These are phyloP conservation scores for Bombyx mori DNA, from an alignment of 1,140 invertebrate species.

Conservation along the genomic window ASM3026992v2 NC_085116.1:9414001-9414500, in stretches of 20 bases:
- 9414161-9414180: too few species aligned
- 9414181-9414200: too few species aligned
- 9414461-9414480: not conserved
- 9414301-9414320: slow-evolving; percentile 88
- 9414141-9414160: too few species aligned
- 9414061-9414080: too few species aligned
- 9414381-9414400: slow-evolving; percentile 85
- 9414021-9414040: too few species aligned
- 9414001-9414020: too few species aligned
- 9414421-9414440: too few species aligned
- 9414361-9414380: slow-evolving; percentile 90
- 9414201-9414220: not conserved
- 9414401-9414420: too few species aligned
- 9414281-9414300: slow-evolving; percentile 81
- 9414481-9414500: not conserved
- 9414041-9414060: too few species aligned
- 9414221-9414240: slow-evolving; percentile 86
- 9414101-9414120: too few species aligned
- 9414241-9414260: slow-evolving; percentile 90
- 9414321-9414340: slow-evolving; percentile 89
- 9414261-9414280: slow-evolving; percentile 94
- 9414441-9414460: not conserved
- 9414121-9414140: too few species aligned
- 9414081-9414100: too few species aligned
- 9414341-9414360: slow-evolving; percentile 84